These are phyloP conservation scores for Tillus elongatus DNA, from an alignment of 2,888 invertebrate genomes.

Conservation along the genomic window DNA sequence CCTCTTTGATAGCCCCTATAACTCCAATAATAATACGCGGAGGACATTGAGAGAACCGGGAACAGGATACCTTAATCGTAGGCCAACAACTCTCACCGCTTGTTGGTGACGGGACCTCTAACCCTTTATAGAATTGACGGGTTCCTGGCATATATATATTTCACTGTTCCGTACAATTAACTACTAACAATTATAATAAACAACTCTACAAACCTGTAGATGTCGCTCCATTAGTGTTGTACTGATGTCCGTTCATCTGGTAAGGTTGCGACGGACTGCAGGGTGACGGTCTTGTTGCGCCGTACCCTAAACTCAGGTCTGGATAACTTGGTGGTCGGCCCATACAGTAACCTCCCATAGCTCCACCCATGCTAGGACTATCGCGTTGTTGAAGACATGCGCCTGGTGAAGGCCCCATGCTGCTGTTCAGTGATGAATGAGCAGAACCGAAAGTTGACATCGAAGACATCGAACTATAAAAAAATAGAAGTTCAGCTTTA, in stretches of 20 bases:
- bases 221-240: slow-evolving; percentile 45
- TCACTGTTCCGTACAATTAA: too few relatives aligned
- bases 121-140: too few relatives aligned
- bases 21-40: too few relatives aligned
- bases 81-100: too few relatives aligned
- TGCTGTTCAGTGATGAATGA: slow-evolving; percentile 34
- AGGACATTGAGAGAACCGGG: too few relatives aligned
- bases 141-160: too few relatives aligned
- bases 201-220: too few relatives aligned
- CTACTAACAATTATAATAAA: too few relatives aligned
- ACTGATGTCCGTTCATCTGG: slow-evolving; percentile 51
- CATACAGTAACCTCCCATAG: slow-evolving; percentile 46
- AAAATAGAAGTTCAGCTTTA: background rate
- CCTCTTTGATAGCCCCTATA: too few relatives aligned
- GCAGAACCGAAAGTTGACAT: slow-evolving; percentile 48
- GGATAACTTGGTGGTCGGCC: slow-evolving; percentile 46
- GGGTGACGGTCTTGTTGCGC: slow-evolving; percentile 52
- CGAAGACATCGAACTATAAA: slow-evolving; percentile 47
- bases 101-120: too few relatives aligned
- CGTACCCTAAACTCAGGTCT: slow-evolving; percentile 49
- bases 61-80: too few relatives aligned
- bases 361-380: slow-evolving; percentile 42
- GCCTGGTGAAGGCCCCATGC: slow-evolving; percentile 46
- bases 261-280: slow-evolving; percentile 62
- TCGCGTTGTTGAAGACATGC: slow-evolving; percentile 51